phyloP scores from a whole-genome alignment of 2,888 invertebrate genomes.

The Pachliopta kotzebuea region DNA sequence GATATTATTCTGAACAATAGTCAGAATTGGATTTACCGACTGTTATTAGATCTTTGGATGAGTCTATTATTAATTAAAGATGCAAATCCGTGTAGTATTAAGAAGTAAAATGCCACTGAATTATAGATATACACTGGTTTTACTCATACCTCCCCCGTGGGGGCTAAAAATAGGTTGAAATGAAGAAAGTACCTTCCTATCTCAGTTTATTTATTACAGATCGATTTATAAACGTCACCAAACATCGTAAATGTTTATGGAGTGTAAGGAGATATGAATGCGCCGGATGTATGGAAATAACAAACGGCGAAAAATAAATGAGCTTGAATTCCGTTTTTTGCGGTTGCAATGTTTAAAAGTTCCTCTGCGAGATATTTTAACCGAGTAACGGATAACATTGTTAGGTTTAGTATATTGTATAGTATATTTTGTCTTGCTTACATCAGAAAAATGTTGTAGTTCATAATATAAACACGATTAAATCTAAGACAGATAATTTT shows the following conservation, averaged over 20 bases:
- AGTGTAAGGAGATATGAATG: conserved; percentile 12
- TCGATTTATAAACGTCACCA: conserved; percentile 13
- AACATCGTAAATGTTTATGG: conserved; percentile 14
- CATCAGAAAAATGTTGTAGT: too few species aligned
- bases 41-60: too few species aligned
- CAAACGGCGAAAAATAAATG: conserved; percentile 18
- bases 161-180: not conserved
- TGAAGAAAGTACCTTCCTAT: too few species aligned
- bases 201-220: conserved; percentile 3
- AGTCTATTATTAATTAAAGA: too few species aligned
- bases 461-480: too few species aligned
- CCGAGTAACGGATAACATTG: not conserved
- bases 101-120: too few species aligned
- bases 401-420: not conserved
- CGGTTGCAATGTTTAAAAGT: not conserved
- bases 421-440: too few species aligned
- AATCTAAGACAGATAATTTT: too few species aligned
- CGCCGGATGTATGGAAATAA: conserved; percentile 2
- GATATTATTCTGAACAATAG: not conserved
- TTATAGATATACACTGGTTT: too few species aligned
- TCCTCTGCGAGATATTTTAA: not conserved
- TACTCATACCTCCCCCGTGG: too few species aligned
- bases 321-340: not conserved
- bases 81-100: too few species aligned
- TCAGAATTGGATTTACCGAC: not conserved